Evolutionary conservation across 92 coral and sea anemone genomes (phyloP).

Genomic region (Parazoanthus atlanticus): DNA sequence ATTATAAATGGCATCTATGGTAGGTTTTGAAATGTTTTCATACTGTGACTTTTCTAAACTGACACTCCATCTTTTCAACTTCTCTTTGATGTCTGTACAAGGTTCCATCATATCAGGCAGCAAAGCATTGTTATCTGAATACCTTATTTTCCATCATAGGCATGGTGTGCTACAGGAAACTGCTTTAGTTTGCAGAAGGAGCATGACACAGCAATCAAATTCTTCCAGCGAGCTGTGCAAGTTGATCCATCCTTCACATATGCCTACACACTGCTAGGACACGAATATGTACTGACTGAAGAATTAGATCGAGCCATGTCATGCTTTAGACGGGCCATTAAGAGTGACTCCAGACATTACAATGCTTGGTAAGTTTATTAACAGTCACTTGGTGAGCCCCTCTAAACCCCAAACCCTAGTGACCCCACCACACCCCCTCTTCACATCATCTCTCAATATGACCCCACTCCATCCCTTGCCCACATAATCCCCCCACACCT

Average conservation of each 20-base stretch:
- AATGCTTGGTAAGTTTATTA: constrained; percentile 87
- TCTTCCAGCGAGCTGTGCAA: constrained; percentile 99
- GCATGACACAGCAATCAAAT: constrained; percentile 97
- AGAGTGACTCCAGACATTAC: constrained; percentile 94
- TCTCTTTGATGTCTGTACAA: too few relatives aligned
- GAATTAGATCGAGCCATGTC: constrained; percentile 99
- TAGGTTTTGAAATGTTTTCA: too few relatives aligned
- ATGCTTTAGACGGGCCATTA: constrained; percentile 91
- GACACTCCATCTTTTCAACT: too few relatives aligned
- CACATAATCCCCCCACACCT: too few relatives aligned
- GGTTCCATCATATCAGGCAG: background rate
- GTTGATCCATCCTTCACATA: constrained; percentile 89
- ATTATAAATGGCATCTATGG: too few relatives aligned
- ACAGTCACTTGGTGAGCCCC: background rate
- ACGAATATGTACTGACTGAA: constrained; percentile 93
- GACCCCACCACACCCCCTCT: too few relatives aligned
- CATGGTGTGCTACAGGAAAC: constrained; percentile 99
- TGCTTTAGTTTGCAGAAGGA: constrained; percentile 98
- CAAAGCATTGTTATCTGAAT: background rate
- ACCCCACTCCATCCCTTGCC: background rate
- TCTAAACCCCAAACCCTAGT: background rate
- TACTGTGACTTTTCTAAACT: too few relatives aligned
- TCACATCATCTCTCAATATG: too few relatives aligned
- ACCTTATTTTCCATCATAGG: constrained; percentile 48
- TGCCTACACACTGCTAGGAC: constrained; percentile 95